Evolutionary conservation across 2,888 invertebrate genomes (phyloP).

Genomic region (Eilema caniola): DNA sequence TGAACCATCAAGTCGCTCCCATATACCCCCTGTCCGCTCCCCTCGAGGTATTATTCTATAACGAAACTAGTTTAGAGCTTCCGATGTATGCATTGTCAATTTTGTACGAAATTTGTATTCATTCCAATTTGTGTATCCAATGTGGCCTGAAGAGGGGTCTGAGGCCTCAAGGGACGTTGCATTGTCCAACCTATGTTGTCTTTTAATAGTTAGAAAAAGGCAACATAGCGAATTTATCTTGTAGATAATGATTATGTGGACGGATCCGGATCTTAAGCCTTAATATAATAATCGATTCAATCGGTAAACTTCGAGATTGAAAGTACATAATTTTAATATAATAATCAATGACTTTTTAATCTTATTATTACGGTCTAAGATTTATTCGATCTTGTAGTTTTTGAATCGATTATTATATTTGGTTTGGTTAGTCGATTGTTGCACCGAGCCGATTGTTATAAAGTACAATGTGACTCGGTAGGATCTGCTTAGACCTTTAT

Average conservation of each 20-base stretch:
- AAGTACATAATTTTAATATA: neutral
- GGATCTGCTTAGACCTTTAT: slow-evolving; percentile 50
- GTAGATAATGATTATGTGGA: neutral
- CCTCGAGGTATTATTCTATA: slow-evolving; percentile 14
- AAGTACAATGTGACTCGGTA: slow-evolving; percentile 36
- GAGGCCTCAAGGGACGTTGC: neutral
- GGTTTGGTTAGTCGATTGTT: slow-evolving; percentile 30
- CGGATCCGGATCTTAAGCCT: neutral
- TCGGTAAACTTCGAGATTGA: neutral
- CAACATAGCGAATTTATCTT: neutral
- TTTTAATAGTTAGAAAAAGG: neutral
- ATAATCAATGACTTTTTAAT: neutral
- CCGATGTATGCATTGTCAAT: slow-evolving; percentile 53
- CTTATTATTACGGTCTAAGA: neutral
- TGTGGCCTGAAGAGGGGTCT: slow-evolving; percentile 31
- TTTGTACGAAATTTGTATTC: slow-evolving; percentile 50
- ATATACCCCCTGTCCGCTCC: slow-evolving; percentile 1
- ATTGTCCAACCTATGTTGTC: neutral
- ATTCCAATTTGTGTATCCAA: slow-evolving; percentile 40
- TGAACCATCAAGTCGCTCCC: slow-evolving; percentile 13
- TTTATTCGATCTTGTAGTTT: neutral
- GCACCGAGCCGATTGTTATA: slow-evolving; percentile 29
- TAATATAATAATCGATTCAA: neutral
- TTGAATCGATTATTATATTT: slow-evolving; percentile 7
- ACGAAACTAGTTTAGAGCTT: slow-evolving; percentile 47